These are phyloP conservation scores for Sardina pilchardus DNA, from an alignment of 2,113 vertebrate genomes.

Conservation along the genomic window DNA sequence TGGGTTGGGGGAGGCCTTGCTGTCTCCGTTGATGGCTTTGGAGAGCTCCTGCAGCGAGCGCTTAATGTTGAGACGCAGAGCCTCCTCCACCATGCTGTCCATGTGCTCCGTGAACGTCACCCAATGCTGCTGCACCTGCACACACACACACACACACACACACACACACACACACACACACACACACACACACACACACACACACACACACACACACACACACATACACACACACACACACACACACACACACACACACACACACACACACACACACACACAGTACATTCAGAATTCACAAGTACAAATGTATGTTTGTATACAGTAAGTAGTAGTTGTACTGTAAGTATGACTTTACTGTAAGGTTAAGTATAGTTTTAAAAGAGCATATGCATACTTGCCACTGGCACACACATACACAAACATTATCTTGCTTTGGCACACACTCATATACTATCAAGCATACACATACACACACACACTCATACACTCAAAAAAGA, in stretches of 20 bases:
- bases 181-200: neutral
- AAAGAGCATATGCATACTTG: too few species aligned
- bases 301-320: neutral
- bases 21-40: slow-evolving; percentile 80
- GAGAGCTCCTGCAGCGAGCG: slow-evolving; percentile 80
- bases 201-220: slow-evolving; percentile 22
- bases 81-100: slow-evolving; percentile 79
- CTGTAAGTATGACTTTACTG: too few species aligned
- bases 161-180: slow-evolving; percentile 15
- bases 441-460: too few species aligned
- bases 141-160: slow-evolving; percentile 27
- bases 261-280: neutral
- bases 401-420: too few species aligned
- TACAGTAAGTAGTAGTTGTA: too few species aligned
- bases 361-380: too few species aligned
- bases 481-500: neutral
- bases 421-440: too few species aligned
- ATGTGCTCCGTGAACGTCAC: slow-evolving; percentile 70
- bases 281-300: slow-evolving; percentile 12
- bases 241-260: neutral
- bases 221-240: neutral
- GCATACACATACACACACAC: neutral
- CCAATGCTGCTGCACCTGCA: slow-evolving; percentile 84
- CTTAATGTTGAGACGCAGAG: slow-evolving; percentile 77
- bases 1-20: slow-evolving; percentile 72